Evolutionary conservation across 1,140 invertebrate species (phyloP), one percentile per base, ranked within the genome.

Genomic region (Neodiprion lecontei): DNA sequence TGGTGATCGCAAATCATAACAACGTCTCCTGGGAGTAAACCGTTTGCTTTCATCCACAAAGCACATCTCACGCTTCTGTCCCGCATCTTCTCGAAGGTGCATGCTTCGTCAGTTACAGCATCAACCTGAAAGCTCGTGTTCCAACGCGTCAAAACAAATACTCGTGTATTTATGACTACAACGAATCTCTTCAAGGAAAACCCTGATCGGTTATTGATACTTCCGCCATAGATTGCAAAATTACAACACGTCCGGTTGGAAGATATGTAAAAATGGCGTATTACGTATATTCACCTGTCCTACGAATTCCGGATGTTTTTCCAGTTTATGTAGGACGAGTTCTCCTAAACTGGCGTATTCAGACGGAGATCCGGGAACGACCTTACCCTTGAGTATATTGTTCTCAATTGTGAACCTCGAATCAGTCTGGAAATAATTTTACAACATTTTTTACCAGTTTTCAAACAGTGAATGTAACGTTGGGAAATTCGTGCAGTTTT

Each of bases 1-100:
- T 93, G 93, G 78, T 93, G 92, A 75, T 91, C 91, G 73, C 89
- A 92, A 75, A 93, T 80, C 0, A 88, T 91, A 40, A 93, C 83
- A 61, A 89, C 83, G 80, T 94, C 92, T 40, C 91, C 89, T 17
- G 84, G 70, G 69, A 79, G 81, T 0, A 92, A 76, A 7, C 88
- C 88, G 65, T 86, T 72, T 65, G 85, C 85, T 70, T 82, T 79
- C 0, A 92, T 81, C 73, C 85, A 87, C 76, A 89, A 81, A 1
- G 91, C 89, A 17, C 91, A 74, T 69, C 84, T 81, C 3, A 87
- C 80, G 74, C 88, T 88, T 12, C 81, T 82, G 49, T 88, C 82
- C 61, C 91, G 77, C 76, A 91, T 83, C 49, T 87, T 75, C 72
- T 83, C 82, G n/a, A 84, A 90, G 0, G 82, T 85, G 72, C 89